Base-by-base conservation (phyloP, 2,113 vertebrate genomes). In the Actenoides hombroni region DNA sequence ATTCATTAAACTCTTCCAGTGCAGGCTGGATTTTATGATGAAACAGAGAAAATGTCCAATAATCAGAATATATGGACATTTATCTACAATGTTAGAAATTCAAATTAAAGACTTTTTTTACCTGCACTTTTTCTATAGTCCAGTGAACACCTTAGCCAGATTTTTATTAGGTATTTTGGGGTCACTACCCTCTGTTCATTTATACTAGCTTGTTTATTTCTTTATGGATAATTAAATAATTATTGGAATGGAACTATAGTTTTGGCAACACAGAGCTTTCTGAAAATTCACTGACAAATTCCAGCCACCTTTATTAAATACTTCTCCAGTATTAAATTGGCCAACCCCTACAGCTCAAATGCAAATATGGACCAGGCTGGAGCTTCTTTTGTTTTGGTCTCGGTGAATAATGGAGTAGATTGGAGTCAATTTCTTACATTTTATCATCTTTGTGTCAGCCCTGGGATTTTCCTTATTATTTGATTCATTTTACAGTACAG, bases 221-320 rank as follows among this genome's bases (percentile, higher is more conserved):
- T 85, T 18, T 73, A 79, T 82, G 56, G 83, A 81, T 92, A 92
- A 81, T 86, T 92, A 92, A 92, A 92, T 88, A 78, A 51, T 39
- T 56, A 70, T 48, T 84, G 64, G 51, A 84, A 91, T 60, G 51
- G 51, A 94, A 91, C 56, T 79, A 37, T 12, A 65, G 20, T 82
- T 89, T 95, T 71, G 69, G 20, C 7, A 82, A 67, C 57, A 31
- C 13, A 64, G 33, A 61, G 24, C 9, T 95, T 91, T 87, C 48
- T 65, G 57, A 95, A 95, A 82, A 87, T 57, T 85, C 61, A 69
- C 57, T 57, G 73, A 68, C 33, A 91, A 91, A 65, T 85, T 87
- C 35, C 44, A 73, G 24, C 3, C 6, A 48, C 18, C 20, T 87
- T 44, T 78, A 84, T 81, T 83, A 88, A 76, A 83, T 56, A 57